A percentile compares a stretch with the other conserved stretches of the same genome.
Conservation (phyloP, 2,113 vertebrate genomes). For the Holacanthus passer region DNA sequence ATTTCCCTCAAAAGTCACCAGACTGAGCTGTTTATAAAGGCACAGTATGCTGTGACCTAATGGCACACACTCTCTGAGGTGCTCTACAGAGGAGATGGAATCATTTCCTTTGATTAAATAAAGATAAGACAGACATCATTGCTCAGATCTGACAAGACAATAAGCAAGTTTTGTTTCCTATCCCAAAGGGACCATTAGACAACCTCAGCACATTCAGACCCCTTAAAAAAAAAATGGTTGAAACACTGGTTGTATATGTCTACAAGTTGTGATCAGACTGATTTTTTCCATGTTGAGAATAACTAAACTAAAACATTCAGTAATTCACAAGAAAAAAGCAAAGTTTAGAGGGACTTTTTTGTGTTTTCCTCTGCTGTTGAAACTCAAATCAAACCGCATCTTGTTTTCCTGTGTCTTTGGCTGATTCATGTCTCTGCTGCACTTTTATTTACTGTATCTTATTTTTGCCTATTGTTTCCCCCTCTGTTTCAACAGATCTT, state of each 20-base stretch:
- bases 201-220: too few relatives aligned
- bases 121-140: not conserved
- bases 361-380: not conserved
- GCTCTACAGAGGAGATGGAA: not conserved
- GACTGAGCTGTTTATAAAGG: not conserved
- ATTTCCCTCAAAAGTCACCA: conserved; percentile 13
- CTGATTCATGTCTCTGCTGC: not conserved
- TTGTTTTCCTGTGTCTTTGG: not conserved
- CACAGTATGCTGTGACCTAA: not conserved
- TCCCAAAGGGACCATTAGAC: too few relatives aligned
- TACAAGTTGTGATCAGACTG: too few relatives aligned
- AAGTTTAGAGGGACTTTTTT: too few relatives aligned
- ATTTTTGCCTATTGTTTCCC: too few relatives aligned
- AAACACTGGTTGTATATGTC: too few relatives aligned
- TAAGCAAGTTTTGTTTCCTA: too few relatives aligned
- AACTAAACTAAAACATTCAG: not conserved
- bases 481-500: too few relatives aligned
- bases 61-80: not conserved
- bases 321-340: too few relatives aligned
- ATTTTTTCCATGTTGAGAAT: not conserved
- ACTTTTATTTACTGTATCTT: too few relatives aligned
- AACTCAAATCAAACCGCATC: not conserved
- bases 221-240: too few relatives aligned
- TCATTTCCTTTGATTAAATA: not conserved
- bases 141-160: too few relatives aligned